phyloP scores from a whole-genome alignment of 2,888 invertebrate species.

The Drosophila neoperkinsi region DNA sequence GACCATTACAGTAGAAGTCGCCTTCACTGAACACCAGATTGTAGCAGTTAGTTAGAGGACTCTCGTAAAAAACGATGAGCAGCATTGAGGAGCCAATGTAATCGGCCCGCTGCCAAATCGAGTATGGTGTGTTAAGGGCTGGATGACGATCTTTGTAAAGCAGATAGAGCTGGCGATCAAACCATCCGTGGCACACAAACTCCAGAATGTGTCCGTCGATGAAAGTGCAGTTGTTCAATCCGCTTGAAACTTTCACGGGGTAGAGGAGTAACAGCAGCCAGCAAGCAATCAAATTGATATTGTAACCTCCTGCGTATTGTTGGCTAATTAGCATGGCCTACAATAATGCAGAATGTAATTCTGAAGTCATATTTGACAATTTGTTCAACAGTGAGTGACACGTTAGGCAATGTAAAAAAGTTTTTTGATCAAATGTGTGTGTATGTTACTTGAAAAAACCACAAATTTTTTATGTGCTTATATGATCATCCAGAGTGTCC shows the following conservation, averaged over 20 bases:
- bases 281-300: constrained; percentile 56
- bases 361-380: constrained; percentile 61
- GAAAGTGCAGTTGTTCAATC: constrained; percentile 47
- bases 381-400: constrained; percentile 50
- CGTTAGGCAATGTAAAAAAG: constrained; percentile 40
- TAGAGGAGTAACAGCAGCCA: constrained; percentile 44
- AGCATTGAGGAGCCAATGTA: constrained; percentile 41
- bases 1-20: constrained; percentile 57
- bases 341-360: constrained; percentile 55
- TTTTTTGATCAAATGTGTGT: constrained; percentile 19
- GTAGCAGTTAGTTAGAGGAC: constrained; percentile 55
- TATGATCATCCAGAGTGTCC: not conserved
- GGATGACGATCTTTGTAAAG: constrained; percentile 58
- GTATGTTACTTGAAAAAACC: not conserved
- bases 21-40: constrained; percentile 39
- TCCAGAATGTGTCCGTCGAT: constrained; percentile 63
- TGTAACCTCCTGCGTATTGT: constrained; percentile 49
- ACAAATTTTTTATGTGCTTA: not conserved
- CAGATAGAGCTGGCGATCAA: constrained; percentile 39
- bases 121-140: constrained; percentile 49
- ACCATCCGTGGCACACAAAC: constrained; percentile 56
- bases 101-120: constrained; percentile 61
- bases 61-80: constrained; percentile 60
- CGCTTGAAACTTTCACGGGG: constrained; percentile 18
- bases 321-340: constrained; percentile 73